Conservation (phyloP, 2,113 vertebrate species). For the Caranx melampygus region DNA sequence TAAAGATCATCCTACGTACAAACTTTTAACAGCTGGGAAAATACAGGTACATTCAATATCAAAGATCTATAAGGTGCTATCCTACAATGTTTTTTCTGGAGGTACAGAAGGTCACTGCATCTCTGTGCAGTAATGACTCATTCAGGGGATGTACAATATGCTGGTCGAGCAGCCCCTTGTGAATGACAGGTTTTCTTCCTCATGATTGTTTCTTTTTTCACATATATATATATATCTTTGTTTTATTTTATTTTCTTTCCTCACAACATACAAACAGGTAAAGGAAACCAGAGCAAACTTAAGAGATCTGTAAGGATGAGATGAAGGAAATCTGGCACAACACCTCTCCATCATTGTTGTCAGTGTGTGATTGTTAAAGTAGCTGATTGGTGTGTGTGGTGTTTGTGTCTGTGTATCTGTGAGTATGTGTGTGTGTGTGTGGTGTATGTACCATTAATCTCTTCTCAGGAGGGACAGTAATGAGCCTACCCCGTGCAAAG, state of each 20-base stretch:
- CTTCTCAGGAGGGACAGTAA: slow-evolving; percentile 21
- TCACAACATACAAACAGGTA: slow-evolving; percentile 26
- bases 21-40: slow-evolving; percentile 80
- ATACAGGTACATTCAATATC: slow-evolving; percentile 84
- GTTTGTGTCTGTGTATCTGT: slow-evolving; percentile 2
- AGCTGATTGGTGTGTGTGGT: slow-evolving; percentile 4
- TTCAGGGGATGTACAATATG: slow-evolving; percentile 64
- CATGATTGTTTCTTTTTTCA: slow-evolving; percentile 3
- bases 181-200: slow-evolving; percentile 36
- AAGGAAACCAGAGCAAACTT: slow-evolving; percentile 43
- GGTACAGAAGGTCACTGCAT: slow-evolving; percentile 67
- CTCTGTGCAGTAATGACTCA: slow-evolving; percentile 77
- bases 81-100: slow-evolving; percentile 75
- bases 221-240: not conserved
- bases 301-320: slow-evolving; percentile 16
- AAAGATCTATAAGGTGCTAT: slow-evolving; percentile 90
- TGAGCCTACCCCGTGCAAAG: slow-evolving; percentile 27
- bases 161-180: slow-evolving; percentile 53
- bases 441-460: not conserved
- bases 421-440: not conserved
- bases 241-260: slow-evolving; percentile 10
- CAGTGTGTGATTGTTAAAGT: slow-evolving; percentile 12
- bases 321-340: slow-evolving; percentile 13
- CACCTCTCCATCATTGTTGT: not conserved
- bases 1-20: slow-evolving; percentile 80